Base-by-base conservation (phyloP, 2,797 vertebrate species). In the Peromyscus nudipes region DNA sequence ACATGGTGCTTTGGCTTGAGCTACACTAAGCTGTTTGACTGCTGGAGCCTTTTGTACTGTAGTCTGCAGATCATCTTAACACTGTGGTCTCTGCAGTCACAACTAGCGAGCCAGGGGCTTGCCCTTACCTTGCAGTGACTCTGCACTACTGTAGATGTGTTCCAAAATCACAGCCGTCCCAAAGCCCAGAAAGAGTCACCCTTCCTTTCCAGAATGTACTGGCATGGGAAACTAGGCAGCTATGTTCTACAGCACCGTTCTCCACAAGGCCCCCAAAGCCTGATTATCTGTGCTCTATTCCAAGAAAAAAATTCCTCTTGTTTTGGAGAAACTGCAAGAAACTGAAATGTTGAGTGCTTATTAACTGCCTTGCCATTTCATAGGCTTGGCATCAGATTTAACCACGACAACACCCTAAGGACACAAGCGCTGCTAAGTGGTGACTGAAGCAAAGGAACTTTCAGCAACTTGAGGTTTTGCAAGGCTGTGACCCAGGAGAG, bases 81-180 rank as follows among this genome's bases (percentile, higher is more conserved):
- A 43, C 52, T 21, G 0, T 19, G 46, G 46, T 16, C 19, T 77
- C 69, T 7, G 37, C 0, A 2, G 23, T 17, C 60, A 6, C 0
- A 34, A 14, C 16, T 19, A 14, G 43, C 21, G 29, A 52, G 3
- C 64, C 5, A 4, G 2, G 1, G 71, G 12, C 40, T 64, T n/a
- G 4, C 14, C 77, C 46, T 46, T 0, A n/a, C 52, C 65, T 34
- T 64, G 1, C n/a, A 37, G 75, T 87, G 80, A 43, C 69, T 52
- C 6, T 1, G 17, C 6, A 29, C 6, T 0, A 2, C 7, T 40
- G 49, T 25, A 64, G 64, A 65, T 23, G 13, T 62, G 17, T 43
- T 31, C 43, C n/a, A 10, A 69, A 64, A 69, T 57, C 76, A 80
- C 86, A 84, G 46, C 5, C 10, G 71, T 21, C 12, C 43, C 67